Evolutionary conservation across 2,113 vertebrate species (phyloP), one percentile per base, ranked within the genome.

Genomic region (Pluvianellus socialis): DNA sequence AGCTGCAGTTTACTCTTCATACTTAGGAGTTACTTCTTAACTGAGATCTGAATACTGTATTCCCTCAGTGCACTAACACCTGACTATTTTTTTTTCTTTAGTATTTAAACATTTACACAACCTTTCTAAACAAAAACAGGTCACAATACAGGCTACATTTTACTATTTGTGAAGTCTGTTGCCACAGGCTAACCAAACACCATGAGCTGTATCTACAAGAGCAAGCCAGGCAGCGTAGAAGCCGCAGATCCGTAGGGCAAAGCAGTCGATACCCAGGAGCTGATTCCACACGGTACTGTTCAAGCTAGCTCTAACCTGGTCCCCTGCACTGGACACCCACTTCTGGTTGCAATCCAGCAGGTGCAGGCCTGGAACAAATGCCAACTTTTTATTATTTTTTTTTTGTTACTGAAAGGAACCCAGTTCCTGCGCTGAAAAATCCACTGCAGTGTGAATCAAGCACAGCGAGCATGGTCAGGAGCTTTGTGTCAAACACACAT

Each of bases 261-360:
- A 68, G 66, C 18, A 11, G 23, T 7, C 13, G 33, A 49, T 35
- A 61, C 11, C 21, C 40, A 61, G 35, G 23, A 88, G 53, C 8
- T 68, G 53, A 42, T 42, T 75, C 52, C 56, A 52, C 28, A n/a
- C 9, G 0, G 0, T 6, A 22, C 1, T 44, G 0, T 45, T 79
- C 74, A 65, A 33, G 40, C 9, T 67, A 6, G 38, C 33, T 67
- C 77, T 45, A 26, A 74, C 23, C 73, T 50, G 30, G 14, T 33
- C 55, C 24, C 55, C 56, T 38, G 62, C 38, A 63, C 49, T 35
- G 53, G 66, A 30, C 52, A 79, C 27, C n/a, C 55, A 35, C n/a
- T 53, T 77, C 67, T 74, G 55, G 30, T 33, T 83, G n/a, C 59
- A 88, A 35, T 2, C 40, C 23, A 21, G 11, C 10, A 73, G 19